phyloP scores from a whole-genome alignment of 2,797 vertebrate species.

The Emydoidea blandingii region DNA sequence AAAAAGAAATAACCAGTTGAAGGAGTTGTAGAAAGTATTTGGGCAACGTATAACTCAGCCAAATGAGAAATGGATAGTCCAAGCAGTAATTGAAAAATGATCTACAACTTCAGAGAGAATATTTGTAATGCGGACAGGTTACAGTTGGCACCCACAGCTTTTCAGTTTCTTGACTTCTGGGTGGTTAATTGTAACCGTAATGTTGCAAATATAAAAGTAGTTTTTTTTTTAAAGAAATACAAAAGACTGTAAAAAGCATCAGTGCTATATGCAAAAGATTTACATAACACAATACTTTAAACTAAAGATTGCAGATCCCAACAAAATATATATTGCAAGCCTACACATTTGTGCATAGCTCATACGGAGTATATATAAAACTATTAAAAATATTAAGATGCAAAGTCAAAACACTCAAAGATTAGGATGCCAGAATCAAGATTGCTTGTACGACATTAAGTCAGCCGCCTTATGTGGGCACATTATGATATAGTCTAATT shows the following conservation, averaged over 20 bases:
- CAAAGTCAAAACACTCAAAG: neutral
- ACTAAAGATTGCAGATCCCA: neutral
- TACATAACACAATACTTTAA: accelerated
- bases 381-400: accelerated
- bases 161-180: neutral
- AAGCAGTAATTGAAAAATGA: accelerated
- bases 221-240: no score
- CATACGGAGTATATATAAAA: accelerated
- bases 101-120: neutral
- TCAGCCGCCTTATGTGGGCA: conserved; percentile 21
- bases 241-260: no score
- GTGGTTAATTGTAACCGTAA: no score
- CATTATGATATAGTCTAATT: conserved; percentile 46
- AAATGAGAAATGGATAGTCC: accelerated
- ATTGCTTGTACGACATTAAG: neutral
- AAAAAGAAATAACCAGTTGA: accelerated
- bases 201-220: no score
- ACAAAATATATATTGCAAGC: accelerated
- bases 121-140: no score
- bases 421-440: neutral
- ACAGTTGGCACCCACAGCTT: neutral
- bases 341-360: accelerated
- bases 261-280: accelerated
- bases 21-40: accelerated
- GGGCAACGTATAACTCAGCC: neutral